Evolutionary conservation across 2,113 vertebrate species (phyloP), one percentile per base, ranked within the genome.

Genomic region (Amphiprion percula): DNA sequence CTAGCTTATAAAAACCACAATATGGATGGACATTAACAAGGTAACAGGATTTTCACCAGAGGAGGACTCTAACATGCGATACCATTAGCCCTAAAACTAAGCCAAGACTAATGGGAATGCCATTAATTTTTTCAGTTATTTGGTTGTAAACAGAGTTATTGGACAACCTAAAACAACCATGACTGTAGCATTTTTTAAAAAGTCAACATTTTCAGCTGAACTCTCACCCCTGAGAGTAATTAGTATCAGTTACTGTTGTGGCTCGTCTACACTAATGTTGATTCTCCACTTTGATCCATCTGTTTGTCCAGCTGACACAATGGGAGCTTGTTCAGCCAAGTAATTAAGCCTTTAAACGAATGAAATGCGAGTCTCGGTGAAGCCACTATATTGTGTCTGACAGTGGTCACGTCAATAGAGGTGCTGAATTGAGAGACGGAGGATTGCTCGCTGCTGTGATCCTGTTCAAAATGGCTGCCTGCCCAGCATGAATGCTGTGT

Each of bases 381-480:
- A 50, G 65, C 62, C 26, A 11, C 39, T 8, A 1, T 2, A 50
- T 23, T 53, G 61, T 26, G 26, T 71, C 62, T 62, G 73, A 73
- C 50, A n/a, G 68, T 1, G 3, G 44, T 58, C 5, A 49, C 10
- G 47, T 58, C 14, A 55, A 7, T 39, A 28, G 75, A 74, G 56
- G 30, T 28, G 39, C 23, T 23, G 54, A 69, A 28, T 46, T 24
- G n/a, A 50, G 44, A 12, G 62, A 4, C 56, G 37, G 62, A 53
- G 16, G 16, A 77, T 53, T 10, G 66, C 26, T 54, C 0, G 17
- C 62, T 11, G 65, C 63, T 79, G 33, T 64, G 75, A 77, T 81
- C 39, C 46, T 44, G 21, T 67, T 69, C 73, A 83, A 88, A 88
- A 87, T 85, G 89, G 79, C 86, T 62, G 77, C 79, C 67, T 39